Percentiles rank a stretch among this genome's conserved stretches.
These are phyloP conservation scores for Thalassophryne amazonica DNA, from an alignment of 2,797 vertebrate species.

Conservation along the genomic window DNA sequence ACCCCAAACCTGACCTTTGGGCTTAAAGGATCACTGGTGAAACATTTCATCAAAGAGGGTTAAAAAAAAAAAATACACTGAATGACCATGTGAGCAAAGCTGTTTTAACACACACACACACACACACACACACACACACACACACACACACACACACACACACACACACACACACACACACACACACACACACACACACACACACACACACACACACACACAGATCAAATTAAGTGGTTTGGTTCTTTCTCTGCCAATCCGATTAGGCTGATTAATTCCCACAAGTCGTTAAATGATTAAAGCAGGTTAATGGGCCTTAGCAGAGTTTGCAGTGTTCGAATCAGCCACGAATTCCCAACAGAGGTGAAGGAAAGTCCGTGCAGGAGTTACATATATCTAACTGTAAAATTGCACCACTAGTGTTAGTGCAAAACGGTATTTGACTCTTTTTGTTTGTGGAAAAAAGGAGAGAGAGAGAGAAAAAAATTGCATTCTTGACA, in stretches of 20 bases:
- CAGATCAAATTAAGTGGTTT: conserved; percentile 77
- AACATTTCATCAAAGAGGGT: conserved; percentile 54
- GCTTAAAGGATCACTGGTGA: too few species aligned
- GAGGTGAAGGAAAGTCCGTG: conserved; percentile 29
- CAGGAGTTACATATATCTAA: conserved; percentile 11
- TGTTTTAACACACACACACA: conserved; percentile 60
- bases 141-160: too few species aligned
- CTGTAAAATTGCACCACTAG: too few species aligned
- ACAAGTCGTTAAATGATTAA: conserved; percentile 73
- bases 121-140: too few species aligned
- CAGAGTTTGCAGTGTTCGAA: conserved; percentile 55
- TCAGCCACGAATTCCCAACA: conserved; percentile 40
- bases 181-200: too few species aligned
- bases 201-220: too few species aligned
- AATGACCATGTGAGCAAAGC: conserved; percentile 53
- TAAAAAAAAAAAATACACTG: conserved; percentile 55
- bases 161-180: too few species aligned
- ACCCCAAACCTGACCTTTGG: too few species aligned
- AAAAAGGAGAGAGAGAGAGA: conserved; percentile 27
- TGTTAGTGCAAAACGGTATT: too few species aligned
- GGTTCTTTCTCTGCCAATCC: conserved; percentile 72
- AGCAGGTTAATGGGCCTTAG: conserved; percentile 63
- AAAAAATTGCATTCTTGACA: conserved; percentile 34
- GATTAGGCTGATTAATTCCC: conserved; percentile 77
- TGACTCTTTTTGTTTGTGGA: conserved; percentile 32